Base-by-base conservation (phyloP, 1,140 invertebrate genomes). In the Sycobia sp. region DNA sequence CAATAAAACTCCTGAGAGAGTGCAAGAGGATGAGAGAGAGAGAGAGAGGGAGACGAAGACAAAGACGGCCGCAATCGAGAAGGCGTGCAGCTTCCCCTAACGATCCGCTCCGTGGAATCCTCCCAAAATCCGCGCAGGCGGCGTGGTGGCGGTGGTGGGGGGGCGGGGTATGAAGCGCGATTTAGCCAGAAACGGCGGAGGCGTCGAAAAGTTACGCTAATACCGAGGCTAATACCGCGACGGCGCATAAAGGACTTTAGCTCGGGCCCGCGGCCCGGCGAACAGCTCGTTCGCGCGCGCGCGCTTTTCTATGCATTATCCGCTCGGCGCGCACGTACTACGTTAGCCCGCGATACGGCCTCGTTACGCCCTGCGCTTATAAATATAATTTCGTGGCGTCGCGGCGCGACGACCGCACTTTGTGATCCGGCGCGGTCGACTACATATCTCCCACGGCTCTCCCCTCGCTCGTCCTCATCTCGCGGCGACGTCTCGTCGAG, bases 131-230 rank as follows among this genome's bases (percentile, higher is more conserved):
- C 23, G 10, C 2, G 44, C 20, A 2, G 11, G 36, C n/a, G 27
- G 27, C n/a, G 13, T 49, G 32, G 32, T 32, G 47, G 20, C 32
- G n/a, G 7, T 2, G 9, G 23, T 1, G n/a, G 16, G 16, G 22
- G 25, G 38, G 18, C 38, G 38, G 18, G 1, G 5, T 3, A 8
- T 20, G 9, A 3, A 16, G 5, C 4, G 4, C 44, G 22, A 11
- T 10, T 9, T 16, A n/a, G n/a, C 32, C 47, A 16, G 20, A 32
- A 32, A 16, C 27, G 7, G 32, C 16, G 20, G 25, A 11, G 10
- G n/a, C 27, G 32, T 32, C 3, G 47, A 49, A 49, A 49, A 32
- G 25, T 32, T 29, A 32, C 47, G n/a, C 47, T 49, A 49, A 49
- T 49, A 49, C n/a, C n/a, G n/a, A n/a, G n/a, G n/a, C n/a, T n/a